phyloP scores from a whole-genome alignment of 1,140 invertebrate species.

The Zaprionus capensis region DNA sequence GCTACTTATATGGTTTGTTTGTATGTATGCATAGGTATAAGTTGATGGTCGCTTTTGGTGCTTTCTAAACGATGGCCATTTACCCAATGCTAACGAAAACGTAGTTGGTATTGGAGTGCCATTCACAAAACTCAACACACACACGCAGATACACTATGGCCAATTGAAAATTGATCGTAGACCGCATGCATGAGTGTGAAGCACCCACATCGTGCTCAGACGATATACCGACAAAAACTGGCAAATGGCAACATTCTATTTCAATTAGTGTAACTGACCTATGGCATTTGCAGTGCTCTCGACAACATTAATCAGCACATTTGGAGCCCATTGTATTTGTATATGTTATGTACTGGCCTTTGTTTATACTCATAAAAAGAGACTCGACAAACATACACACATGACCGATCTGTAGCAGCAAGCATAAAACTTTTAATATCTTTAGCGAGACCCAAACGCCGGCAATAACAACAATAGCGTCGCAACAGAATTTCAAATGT shows the following conservation, averaged over 20 bases:
- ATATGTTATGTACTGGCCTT: slow-evolving; percentile 21
- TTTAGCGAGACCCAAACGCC: neutral
- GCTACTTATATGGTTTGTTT: neutral
- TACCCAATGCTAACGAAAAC: slow-evolving; percentile 1
- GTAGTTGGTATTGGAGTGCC: slow-evolving; percentile 30
- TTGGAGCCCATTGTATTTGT: slow-evolving; percentile 45
- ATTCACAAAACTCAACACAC: slow-evolving; percentile 44
- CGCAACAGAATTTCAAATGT: slow-evolving; percentile 3
- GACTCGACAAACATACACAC: slow-evolving; percentile 16
- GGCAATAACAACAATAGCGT: neutral
- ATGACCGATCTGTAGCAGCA: slow-evolving; percentile 8
- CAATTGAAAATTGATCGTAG: slow-evolving; percentile 18
- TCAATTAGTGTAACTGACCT: slow-evolving; percentile 81
- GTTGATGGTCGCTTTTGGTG: slow-evolving; percentile 28
- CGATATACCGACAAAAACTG: slow-evolving; percentile 16
- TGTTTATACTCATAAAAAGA: slow-evolving; percentile 52
- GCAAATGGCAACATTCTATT: slow-evolving; percentile 68
- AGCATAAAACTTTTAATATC: slow-evolving; percentile 32
- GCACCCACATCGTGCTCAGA: slow-evolving; percentile 43
- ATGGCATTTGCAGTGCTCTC: slow-evolving; percentile 61
- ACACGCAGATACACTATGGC: slow-evolving; percentile 3
- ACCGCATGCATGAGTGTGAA: slow-evolving; percentile 13
- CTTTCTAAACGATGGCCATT: slow-evolving; percentile 66
- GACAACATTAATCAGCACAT: slow-evolving; percentile 78
- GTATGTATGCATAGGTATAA: neutral